Percentiles rank a stretch among this genome's conserved stretches.
These are phyloP conservation scores for Fragum sueziense DNA, from an alignment of 2,888 invertebrate species.

Conservation along the genomic window DNA sequence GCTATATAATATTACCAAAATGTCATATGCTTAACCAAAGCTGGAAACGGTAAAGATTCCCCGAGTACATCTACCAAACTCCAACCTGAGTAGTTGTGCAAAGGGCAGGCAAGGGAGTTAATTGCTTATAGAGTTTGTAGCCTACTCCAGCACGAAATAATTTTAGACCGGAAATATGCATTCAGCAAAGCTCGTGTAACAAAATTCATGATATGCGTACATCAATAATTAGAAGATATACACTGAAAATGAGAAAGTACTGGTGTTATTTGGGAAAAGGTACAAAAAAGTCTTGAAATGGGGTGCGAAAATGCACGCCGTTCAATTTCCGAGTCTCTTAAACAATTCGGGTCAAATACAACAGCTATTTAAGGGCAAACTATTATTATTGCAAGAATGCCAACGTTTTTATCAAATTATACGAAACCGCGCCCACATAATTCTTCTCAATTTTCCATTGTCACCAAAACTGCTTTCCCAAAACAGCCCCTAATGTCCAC, in stretches of 20 bases:
- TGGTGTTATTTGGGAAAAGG: too few relatives aligned
- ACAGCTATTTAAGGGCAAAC: background rate
- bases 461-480: background rate
- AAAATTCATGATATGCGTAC: background rate
- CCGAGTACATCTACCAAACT: too few relatives aligned
- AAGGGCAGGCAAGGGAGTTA: too few relatives aligned
- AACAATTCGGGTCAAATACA: background rate
- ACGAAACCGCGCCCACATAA: slow-evolving; percentile 12
- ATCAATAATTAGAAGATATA: background rate
- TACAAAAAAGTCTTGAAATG: too few relatives aligned
- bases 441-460: background rate
- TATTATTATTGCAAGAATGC: slow-evolving; percentile 14
- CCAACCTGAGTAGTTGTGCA: too few relatives aligned
- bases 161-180: too few relatives aligned
- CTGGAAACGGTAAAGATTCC: too few relatives aligned
- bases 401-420: slow-evolving; percentile 5
- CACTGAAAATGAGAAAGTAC: background rate
- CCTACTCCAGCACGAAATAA: too few relatives aligned
- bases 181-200: background rate
- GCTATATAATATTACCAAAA: too few relatives aligned
- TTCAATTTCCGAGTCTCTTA: slow-evolving; percentile 1
- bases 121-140: too few relatives aligned
- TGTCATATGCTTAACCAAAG: too few relatives aligned
- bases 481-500: too few relatives aligned
- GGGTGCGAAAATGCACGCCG: background rate